These are phyloP conservation scores for Myotis planiceps DNA, from an alignment of 2,797 vertebrate species.

Conservation along the genomic window DNA sequence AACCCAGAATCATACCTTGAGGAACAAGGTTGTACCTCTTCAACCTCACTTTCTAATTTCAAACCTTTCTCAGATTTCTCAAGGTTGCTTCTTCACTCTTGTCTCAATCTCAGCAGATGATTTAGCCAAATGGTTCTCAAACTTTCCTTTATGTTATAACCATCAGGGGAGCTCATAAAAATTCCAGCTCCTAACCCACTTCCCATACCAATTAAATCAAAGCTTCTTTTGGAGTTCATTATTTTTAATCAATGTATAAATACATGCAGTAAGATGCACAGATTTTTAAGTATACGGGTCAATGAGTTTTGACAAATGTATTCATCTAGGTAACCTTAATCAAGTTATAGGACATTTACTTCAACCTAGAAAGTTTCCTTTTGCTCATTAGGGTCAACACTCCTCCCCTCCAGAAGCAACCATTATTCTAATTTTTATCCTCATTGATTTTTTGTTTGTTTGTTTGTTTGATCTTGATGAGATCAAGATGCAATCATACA, in stretches of 20 bases:
- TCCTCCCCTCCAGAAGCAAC: not conserved
- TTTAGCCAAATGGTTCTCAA: not conserved
- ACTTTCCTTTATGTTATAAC: not conserved
- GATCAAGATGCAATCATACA: not conserved
- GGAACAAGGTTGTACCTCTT: not conserved
- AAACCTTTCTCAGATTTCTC: not conserved
- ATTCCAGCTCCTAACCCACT: not conserved
- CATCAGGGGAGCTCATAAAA: not conserved
- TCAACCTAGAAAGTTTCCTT: not conserved
- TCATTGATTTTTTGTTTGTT: not conserved
- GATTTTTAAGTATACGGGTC: not conserved
- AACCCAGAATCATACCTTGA: not conserved
- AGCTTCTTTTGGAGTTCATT: constrained; percentile 3
- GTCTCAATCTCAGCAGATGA: not conserved
- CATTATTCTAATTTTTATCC: not conserved
- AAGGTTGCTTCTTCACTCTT: not conserved
- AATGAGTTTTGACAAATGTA: not conserved
- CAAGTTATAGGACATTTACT: not conserved
- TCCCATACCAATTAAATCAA: not conserved
- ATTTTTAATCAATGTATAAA: constrained; percentile 33
- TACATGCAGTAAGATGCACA: not conserved
- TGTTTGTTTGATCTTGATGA: not conserved
- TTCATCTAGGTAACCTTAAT: not conserved
- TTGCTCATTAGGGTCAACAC: not conserved
- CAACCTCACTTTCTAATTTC: not conserved